These are phyloP conservation scores for Heliconius himera DNA, from an alignment of 1,140 invertebrate species.

Conservation along the genomic window DNA sequence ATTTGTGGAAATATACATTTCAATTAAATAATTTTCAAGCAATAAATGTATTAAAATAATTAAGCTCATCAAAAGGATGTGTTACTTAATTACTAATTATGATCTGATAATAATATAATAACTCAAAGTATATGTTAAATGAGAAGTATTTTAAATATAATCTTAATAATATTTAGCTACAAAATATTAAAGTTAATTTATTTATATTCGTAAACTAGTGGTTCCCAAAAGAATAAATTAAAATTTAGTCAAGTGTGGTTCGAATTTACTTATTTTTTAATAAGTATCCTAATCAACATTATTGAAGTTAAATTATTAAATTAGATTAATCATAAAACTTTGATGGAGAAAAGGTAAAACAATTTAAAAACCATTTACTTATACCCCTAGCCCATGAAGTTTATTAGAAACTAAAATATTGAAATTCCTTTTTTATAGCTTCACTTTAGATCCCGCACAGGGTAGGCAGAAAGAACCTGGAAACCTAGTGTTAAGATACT, in stretches of 20 bases:
- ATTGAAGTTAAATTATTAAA: too few relatives aligned
- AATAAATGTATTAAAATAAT: background rate
- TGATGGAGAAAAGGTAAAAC: too few relatives aligned
- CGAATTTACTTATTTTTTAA: background rate
- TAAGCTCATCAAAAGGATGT: background rate
- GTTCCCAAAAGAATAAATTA: background rate
- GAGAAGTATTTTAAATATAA: background rate
- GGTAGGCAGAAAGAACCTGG: too few relatives aligned
- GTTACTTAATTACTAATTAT: background rate
- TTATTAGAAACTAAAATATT: too few relatives aligned
- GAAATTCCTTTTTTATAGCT: too few relatives aligned
- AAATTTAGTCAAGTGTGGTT: background rate
- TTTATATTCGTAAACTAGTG: background rate
- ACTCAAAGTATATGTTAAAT: background rate
- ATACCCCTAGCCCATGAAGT: too few relatives aligned
- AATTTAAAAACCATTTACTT: too few relatives aligned
- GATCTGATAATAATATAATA: background rate
- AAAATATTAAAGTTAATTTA: background rate
- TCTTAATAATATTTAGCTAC: background rate
- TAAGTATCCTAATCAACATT: background rate
- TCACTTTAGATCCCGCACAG: too few relatives aligned
- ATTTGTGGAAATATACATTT: background rate
- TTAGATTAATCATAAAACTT: too few relatives aligned
- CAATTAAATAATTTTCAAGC: background rate
- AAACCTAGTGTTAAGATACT: too few relatives aligned